Percentiles rank a stretch among this genome's conserved stretches.
Conservation (phyloP, 2,113 vertebrate species). For the Pholis gunnellus region DNA sequence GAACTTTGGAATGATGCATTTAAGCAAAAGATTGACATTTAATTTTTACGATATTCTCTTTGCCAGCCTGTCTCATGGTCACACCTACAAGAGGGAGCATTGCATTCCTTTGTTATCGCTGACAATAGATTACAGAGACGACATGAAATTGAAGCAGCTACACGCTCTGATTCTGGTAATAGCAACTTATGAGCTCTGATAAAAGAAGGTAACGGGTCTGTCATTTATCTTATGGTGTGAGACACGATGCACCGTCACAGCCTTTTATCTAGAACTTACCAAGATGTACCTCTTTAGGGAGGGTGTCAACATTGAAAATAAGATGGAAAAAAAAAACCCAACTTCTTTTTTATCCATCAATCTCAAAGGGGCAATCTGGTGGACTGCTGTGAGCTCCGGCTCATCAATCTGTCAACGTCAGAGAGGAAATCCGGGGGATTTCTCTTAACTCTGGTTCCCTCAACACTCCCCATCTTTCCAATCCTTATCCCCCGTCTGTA, state of each 20-base stretch:
- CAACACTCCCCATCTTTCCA: conserved; percentile 41
- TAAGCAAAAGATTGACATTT: conserved; percentile 30
- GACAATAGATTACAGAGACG: background rate
- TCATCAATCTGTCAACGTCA: conserved; percentile 82
- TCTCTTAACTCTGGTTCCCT: conserved; percentile 65
- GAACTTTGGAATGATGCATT: background rate
- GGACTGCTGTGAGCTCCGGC: conserved; percentile 41
- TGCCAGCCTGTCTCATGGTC: background rate
- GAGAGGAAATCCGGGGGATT: conserved; percentile 69
- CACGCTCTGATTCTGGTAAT: background rate
- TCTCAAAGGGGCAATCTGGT: conserved; percentile 47
- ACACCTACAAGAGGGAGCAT: background rate
- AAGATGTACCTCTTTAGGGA: conserved; percentile 50
- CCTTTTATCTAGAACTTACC: conserved; percentile 46
- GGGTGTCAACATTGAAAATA: conserved; percentile 50
- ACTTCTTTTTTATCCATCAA: conserved; percentile 48
- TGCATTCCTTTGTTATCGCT: conserved; percentile 5
- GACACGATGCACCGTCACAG: conserved; percentile 35
- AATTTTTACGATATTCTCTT: conserved; percentile 21
- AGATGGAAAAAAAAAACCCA: background rate
- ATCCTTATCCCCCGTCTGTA: conserved; percentile 75
- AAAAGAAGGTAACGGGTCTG: background rate
- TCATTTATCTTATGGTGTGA: conserved; percentile 28
- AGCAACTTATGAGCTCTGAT: conserved; percentile 2
- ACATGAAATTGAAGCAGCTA: conserved; percentile 8